Percentiles rank a stretch among this genome's conserved stretches.
Conservation (phyloP, 2,888 invertebrate species). For the Crematogaster levior region DNA sequence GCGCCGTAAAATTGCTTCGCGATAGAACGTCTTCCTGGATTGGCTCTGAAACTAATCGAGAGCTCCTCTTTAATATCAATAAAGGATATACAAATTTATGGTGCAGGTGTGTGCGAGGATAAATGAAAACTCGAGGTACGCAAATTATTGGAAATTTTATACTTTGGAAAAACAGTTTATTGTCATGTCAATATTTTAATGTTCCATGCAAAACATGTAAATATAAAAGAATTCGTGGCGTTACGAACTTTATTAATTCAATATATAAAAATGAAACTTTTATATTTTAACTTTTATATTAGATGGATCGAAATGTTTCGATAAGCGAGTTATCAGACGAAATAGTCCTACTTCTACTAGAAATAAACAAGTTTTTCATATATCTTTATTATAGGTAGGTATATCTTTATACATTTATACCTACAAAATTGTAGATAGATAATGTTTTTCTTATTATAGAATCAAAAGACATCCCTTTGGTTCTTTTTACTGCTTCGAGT, state of each 20-base stretch:
- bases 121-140: background rate
- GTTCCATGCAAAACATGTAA: background rate
- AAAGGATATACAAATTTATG: background rate
- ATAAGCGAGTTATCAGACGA: background rate
- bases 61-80: slow-evolving; percentile 34
- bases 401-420: too few species aligned
- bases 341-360: background rate
- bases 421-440: background rate
- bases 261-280: background rate
- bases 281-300: too few species aligned
- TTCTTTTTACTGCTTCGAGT: background rate
- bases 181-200: background rate
- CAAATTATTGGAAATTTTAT: slow-evolving; percentile 3
- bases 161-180: slow-evolving; percentile 7
- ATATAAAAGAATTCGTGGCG: background rate
- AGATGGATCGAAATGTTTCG: background rate
- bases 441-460: background rate
- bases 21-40: background rate
- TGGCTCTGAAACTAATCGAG: background rate
- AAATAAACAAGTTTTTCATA: background rate
- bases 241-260: background rate
- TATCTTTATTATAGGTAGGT: too few species aligned
- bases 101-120: background rate
- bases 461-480: background rate
- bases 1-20: background rate